phyloP scores from a whole-genome alignment of 2,888 invertebrate species.

The Micropterix aruncella region DNA sequence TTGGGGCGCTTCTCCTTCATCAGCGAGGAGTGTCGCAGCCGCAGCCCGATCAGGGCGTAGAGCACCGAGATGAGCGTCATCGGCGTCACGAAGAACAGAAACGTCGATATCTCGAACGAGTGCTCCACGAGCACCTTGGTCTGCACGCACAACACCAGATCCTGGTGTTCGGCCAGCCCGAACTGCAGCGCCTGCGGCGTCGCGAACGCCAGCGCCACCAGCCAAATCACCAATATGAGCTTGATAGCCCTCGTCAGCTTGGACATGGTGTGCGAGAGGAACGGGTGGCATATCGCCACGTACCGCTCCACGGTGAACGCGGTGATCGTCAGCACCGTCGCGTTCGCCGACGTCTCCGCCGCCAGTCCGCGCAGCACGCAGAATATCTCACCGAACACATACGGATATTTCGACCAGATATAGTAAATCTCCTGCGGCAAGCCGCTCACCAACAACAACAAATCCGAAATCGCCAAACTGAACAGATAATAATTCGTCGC shows the following conservation, averaged over 20 bases:
- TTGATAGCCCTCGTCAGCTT: constrained; percentile 73
- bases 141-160: constrained; percentile 33
- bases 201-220: constrained; percentile 57
- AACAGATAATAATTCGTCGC: constrained; percentile 74
- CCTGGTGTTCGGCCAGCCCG: constrained; percentile 25
- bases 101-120: constrained; percentile 55
- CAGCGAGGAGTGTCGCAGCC: constrained; percentile 37
- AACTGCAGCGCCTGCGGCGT: constrained; percentile 50
- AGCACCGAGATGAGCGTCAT: constrained; percentile 64
- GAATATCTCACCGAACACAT: constrained; percentile 64
- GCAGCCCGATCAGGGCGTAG: constrained; percentile 50
- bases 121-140: constrained; percentile 39
- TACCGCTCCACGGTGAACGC: constrained; percentile 71
- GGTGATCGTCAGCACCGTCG: constrained; percentile 65
- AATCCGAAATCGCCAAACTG: constrained; percentile 72
- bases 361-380: constrained; percentile 66
- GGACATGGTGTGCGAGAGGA: constrained; percentile 68
- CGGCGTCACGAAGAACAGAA: constrained; percentile 61
- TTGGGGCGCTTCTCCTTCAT: constrained; percentile 21
- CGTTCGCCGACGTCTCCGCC: constrained; percentile 69
- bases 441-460: constrained; percentile 62
- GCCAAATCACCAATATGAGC: constrained; percentile 71
- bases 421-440: constrained; percentile 72
- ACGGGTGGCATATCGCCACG: constrained; percentile 47
- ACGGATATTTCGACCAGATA: constrained; percentile 65